Conservation (phyloP, 2,888 invertebrate genomes). For the Abrostola tripartita region DNA sequence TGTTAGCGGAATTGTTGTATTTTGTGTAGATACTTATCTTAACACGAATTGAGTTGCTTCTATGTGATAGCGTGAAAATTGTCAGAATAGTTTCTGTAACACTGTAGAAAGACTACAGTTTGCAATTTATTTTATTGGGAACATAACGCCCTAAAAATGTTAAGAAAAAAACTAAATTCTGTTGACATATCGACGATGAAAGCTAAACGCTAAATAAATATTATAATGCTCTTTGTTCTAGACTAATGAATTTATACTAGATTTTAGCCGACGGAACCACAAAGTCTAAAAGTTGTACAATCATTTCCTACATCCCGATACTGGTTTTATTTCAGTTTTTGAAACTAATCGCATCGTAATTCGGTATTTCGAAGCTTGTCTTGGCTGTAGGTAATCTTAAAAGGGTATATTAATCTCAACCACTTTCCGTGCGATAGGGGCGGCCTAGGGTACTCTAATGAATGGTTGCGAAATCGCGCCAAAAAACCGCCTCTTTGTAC, state of each 20-base stretch:
- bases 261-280: too few relatives aligned
- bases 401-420: slow-evolving; percentile 64
- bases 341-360: slow-evolving; percentile 36
- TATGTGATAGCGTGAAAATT: not conserved
- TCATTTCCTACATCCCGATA: not conserved
- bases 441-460: slow-evolving; percentile 64
- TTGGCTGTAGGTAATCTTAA: slow-evolving; percentile 42
- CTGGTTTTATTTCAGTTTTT: slow-evolving; percentile 10
- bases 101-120: not conserved
- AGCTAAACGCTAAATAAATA: not conserved
- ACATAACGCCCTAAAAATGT: not conserved
- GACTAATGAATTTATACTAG: too few relatives aligned
- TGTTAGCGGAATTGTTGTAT: slow-evolving; percentile 19
- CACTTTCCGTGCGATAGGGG: slow-evolving; percentile 47
- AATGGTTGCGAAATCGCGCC: slow-evolving; percentile 63
- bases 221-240: too few relatives aligned
- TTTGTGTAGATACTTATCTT: slow-evolving; percentile 1
- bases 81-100: not conserved
- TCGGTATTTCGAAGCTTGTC: slow-evolving; percentile 26
- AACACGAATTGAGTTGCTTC: not conserved
- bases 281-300: not conserved
- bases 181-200: not conserved
- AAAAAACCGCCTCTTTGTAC: slow-evolving; percentile 61
- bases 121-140: not conserved
- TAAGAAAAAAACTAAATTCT: too few relatives aligned